phyloP scores from a whole-genome alignment of 2,888 invertebrate species.

The Eupithecia abbreviata region DNA sequence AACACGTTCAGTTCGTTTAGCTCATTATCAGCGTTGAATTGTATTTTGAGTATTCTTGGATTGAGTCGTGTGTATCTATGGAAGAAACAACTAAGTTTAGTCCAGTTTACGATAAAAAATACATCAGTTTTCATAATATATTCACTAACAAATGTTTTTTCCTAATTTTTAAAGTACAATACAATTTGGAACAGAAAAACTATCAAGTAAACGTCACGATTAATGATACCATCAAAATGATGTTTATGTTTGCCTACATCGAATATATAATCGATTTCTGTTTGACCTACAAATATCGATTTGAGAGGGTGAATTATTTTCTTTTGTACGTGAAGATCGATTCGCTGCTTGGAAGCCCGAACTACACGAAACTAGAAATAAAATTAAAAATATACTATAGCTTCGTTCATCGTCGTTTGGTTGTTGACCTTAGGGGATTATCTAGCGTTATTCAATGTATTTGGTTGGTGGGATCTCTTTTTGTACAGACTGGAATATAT shows the following conservation, averaged over 20 bases:
- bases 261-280: constrained; percentile 15
- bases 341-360: constrained; percentile 37
- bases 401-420: constrained; percentile 21
- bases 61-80: not conserved
- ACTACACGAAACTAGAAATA: constrained; percentile 42
- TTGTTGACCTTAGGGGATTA: constrained; percentile 31
- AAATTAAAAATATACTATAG: constrained; percentile 23
- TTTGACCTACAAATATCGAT: constrained; percentile 1
- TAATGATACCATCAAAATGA: constrained; percentile 27
- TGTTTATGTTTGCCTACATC: constrained; percentile 10
- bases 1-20: too few species aligned
- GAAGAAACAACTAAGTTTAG: constrained; percentile 1
- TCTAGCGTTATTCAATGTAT: constrained; percentile 26
- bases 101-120: not conserved
- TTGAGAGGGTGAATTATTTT: constrained; percentile 6
- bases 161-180: constrained; percentile 4
- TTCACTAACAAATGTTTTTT: constrained; percentile 4
- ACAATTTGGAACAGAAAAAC: not conserved
- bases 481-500: constrained; percentile 45
- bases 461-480: constrained; percentile 20
- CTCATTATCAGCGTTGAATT: not conserved
- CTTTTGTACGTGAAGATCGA: constrained; percentile 46
- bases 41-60: not conserved
- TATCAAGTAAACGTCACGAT: constrained; percentile 34
- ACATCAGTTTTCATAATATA: not conserved